These are phyloP conservation scores for Megaceryle alcyon DNA, from an alignment of 2,797 vertebrate species.

Conservation along the genomic window DNA sequence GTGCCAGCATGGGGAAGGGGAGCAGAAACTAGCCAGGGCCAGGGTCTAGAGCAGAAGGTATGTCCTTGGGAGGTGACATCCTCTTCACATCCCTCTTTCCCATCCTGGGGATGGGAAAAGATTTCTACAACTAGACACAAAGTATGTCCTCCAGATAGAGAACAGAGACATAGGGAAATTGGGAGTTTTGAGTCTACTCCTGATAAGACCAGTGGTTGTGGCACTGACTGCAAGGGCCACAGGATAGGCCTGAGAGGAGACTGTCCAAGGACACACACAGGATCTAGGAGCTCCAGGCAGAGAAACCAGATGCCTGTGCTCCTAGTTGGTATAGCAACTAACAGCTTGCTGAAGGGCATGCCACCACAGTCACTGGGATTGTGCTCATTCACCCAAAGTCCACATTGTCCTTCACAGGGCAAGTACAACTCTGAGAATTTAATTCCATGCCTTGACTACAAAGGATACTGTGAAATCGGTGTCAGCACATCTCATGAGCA, in stretches of 20 bases:
- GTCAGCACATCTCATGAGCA: neutral
- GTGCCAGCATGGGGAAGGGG: neutral
- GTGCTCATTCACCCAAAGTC: neutral
- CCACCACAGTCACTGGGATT: neutral
- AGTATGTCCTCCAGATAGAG: neutral
- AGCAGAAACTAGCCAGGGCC: neutral
- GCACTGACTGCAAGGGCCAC: neutral
- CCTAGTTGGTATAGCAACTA: neutral
- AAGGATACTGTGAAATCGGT: neutral
- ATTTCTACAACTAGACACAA: neutral
- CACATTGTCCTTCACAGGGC: neutral
- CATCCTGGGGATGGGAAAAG: neutral
- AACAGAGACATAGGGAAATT: neutral
- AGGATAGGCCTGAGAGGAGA: neutral
- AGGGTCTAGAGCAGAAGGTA: neutral
- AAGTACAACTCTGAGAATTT: neutral
- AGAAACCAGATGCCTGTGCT: neutral
- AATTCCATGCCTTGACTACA: neutral
- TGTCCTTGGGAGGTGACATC: neutral
- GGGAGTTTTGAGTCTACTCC: neutral
- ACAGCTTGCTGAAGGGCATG: neutral
- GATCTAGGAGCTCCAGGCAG: neutral
- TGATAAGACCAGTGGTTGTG: neutral
- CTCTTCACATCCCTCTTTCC: no score
- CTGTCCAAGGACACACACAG: accelerated